A percentile compares a stretch with the other conserved stretches of the same genome.
Conservation (phyloP, 2,113 vertebrate genomes). For the Tachysurus vachellii region DNA sequence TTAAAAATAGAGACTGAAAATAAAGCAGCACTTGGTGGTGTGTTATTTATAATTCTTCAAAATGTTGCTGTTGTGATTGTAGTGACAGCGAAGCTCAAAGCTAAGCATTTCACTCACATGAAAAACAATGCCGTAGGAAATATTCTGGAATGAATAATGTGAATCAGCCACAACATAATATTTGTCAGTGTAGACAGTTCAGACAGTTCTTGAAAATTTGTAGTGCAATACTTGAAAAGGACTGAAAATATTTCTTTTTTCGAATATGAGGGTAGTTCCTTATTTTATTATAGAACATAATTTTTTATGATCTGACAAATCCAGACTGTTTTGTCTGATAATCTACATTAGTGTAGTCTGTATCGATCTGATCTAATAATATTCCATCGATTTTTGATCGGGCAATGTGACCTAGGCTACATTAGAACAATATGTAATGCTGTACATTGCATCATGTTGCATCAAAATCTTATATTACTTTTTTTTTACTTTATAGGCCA, state of each 20-base stretch:
- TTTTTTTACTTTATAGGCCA: not conserved
- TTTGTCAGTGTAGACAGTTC: not conserved
- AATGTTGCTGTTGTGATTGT: conserved; percentile 1
- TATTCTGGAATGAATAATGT: not conserved
- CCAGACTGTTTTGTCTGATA: not conserved
- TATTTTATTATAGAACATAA: conserved; percentile 2
- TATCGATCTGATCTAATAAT: not conserved
- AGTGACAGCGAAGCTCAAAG: not conserved
- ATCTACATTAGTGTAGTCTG: not conserved
- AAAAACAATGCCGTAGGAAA: not conserved
- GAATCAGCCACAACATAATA: not conserved
- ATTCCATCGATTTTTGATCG: not conserved
- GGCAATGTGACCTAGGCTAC: not conserved
- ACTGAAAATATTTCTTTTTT: not conserved
- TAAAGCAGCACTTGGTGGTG: not conserved
- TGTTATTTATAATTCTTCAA: not conserved
- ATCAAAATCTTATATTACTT: not conserved
- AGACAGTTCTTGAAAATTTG: not conserved
- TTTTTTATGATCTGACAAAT: not conserved
- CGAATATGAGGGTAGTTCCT: not conserved
- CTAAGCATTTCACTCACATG: not conserved
- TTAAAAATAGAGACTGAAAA: not conserved
- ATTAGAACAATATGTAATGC: not conserved
- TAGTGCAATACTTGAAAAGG: not conserved
- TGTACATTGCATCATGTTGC: not conserved